phyloP scores from a whole-genome alignment of 2,888 invertebrate genomes.

The Acleris laterana region DNA sequence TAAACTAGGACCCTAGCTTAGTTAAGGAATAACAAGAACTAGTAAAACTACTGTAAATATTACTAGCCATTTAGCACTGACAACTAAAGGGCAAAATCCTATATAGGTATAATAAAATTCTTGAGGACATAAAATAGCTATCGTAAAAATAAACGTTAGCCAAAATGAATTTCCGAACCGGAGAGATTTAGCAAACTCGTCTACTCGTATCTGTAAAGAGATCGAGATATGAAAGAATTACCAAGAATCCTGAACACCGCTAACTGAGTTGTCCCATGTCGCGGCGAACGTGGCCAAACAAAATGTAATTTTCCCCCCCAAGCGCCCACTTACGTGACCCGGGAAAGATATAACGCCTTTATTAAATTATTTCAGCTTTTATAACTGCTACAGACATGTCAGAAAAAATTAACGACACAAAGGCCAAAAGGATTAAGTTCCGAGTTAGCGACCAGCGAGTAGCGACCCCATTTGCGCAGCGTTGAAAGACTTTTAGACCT shows the following conservation, averaged over 20 bases:
- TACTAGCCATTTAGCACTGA: too few species aligned
- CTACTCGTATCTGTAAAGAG: constrained; percentile 61
- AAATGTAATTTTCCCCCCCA: constrained; percentile 81
- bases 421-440: constrained; percentile 64
- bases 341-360: constrained; percentile 80
- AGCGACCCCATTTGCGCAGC: constrained; percentile 29
- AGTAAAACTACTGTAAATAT: too few species aligned
- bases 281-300: constrained; percentile 77
- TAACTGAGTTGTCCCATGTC: constrained; percentile 81
- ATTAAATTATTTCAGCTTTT: constrained; percentile 81
- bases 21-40: too few species aligned
- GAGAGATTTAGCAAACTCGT: constrained; percentile 46
- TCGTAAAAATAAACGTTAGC: not conserved
- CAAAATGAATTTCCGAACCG: constrained; percentile 4
- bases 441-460: constrained; percentile 39
- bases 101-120: too few species aligned
- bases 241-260: constrained; percentile 76
- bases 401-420: constrained; percentile 64
- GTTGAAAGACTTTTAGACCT: constrained; percentile 28
- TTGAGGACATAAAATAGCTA: not conserved
- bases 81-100: too few species aligned
- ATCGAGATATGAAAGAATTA: constrained; percentile 76
- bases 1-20: too few species aligned
- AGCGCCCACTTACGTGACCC: constrained; percentile 82
- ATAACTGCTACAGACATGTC: constrained; percentile 68